Percentiles rank a stretch among this genome's conserved stretches.
Conservation (phyloP, 2,888 invertebrate species). For the Cephus nigrinus region DNA sequence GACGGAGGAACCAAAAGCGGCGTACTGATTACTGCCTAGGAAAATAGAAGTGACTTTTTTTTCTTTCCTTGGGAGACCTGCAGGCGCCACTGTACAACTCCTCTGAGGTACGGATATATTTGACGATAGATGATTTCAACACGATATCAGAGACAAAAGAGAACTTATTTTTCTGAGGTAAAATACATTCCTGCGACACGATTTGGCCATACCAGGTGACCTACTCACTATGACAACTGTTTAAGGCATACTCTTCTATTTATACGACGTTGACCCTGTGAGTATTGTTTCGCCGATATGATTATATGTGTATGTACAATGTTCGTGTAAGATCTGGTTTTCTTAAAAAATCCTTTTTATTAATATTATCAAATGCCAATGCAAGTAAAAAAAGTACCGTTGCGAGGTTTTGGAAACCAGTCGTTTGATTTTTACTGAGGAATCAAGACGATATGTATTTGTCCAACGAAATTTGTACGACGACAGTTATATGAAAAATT, state of each 20-base stretch:
- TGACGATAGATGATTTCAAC: constrained; percentile 27
- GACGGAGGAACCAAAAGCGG: constrained; percentile 24
- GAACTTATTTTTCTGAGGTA: constrained; percentile 48
- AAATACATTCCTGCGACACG: constrained; percentile 55
- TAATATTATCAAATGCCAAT: neutral
- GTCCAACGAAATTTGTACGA: constrained; percentile 6
- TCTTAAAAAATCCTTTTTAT: neutral
- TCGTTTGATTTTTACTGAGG: neutral
- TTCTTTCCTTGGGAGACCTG: neutral
- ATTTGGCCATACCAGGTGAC: constrained; percentile 18
- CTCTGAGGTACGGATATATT: constrained; percentile 35
- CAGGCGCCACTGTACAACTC: constrained; percentile 24
- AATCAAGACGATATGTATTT: neutral
- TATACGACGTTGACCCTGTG: constrained; percentile 6
- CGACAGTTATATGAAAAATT: constrained; percentile 2
- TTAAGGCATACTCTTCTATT: constrained; percentile 15
- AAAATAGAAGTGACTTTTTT: constrained; percentile 1
- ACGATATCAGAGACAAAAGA: constrained; percentile 29
- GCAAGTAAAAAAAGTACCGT: neutral
- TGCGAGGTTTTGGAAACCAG: neutral
- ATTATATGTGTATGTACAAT: neutral
- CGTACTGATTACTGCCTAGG: neutral
- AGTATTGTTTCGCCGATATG: neutral
- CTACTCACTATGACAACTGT: constrained; percentile 12
- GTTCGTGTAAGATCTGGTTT: constrained; percentile 1